These are phyloP conservation scores for Phoxinus dragarum DNA, from an alignment of 2,797 vertebrate genomes.

Conservation along the genomic window DNA sequence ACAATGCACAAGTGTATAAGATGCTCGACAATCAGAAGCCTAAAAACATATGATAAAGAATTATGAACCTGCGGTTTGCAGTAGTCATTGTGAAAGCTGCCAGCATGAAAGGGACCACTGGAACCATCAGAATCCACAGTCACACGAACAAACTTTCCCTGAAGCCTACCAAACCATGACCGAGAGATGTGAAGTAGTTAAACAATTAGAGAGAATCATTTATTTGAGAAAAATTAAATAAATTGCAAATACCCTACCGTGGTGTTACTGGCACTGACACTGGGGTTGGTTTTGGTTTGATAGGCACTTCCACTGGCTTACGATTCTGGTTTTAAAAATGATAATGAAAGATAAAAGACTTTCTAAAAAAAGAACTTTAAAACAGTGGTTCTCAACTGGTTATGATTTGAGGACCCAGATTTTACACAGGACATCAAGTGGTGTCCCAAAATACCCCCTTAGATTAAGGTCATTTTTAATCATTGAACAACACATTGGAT, in stretches of 20 bases:
- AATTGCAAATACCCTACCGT: not conserved
- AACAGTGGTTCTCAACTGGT: not conserved
- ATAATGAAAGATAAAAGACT: not conserved
- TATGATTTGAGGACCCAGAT: not conserved
- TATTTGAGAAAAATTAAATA: not conserved
- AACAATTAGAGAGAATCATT: not conserved
- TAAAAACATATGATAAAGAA: not conserved
- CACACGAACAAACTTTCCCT: conserved; percentile 72
- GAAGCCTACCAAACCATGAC: not conserved
- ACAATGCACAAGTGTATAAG: not conserved
- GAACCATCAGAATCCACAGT: conserved; percentile 68
- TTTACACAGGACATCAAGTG: not conserved
- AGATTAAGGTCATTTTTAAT: not conserved
- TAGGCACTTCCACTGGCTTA: conserved; percentile 21
- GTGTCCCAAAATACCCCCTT: not conserved
- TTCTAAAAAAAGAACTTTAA: not conserved
- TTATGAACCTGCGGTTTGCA: conserved; percentile 68
- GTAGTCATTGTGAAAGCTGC: conserved; percentile 75
- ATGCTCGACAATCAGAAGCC: not conserved
- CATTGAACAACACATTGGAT: not conserved
- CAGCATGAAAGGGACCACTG: conserved; percentile 69
- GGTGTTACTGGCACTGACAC: not conserved
- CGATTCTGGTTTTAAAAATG: conserved; percentile 1
- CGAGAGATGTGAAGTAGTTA: not conserved
- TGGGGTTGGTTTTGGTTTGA: conserved; percentile 28